These are phyloP conservation scores for Zalophus californianus DNA, from an alignment of 2,797 vertebrate genomes.

Conservation along the genomic window DNA sequence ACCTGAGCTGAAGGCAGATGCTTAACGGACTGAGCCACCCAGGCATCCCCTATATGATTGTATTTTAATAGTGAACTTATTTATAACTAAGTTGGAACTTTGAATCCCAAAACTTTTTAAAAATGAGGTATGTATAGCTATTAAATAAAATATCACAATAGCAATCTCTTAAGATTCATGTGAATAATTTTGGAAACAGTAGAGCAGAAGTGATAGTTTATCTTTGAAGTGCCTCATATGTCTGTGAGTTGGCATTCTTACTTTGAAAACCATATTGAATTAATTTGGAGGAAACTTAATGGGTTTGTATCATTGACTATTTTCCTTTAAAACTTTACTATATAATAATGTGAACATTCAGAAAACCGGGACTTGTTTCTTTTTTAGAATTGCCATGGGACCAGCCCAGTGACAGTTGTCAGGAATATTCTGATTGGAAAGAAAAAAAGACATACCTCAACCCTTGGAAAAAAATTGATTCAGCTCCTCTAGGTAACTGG, in stretches of 20 bases:
- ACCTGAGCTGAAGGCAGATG: neutral
- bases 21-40: neutral
- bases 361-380: constrained; percentile 1
- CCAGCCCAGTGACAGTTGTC: constrained; percentile 95
- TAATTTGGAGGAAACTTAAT: constrained; percentile 23
- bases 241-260: constrained; percentile 23
- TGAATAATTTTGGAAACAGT: neutral
- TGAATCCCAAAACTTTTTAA: neutral
- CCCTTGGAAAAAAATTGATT: constrained; percentile 98
- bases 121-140: neutral
- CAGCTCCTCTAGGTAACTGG: constrained; percentile 92
- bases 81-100: constrained; percentile 40
- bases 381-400: constrained; percentile 96
- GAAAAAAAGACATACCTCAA: constrained; percentile 95
- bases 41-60: neutral
- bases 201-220: neutral
- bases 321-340: constrained; percentile 5
- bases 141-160: neutral
- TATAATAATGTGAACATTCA: neutral
- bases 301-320: neutral
- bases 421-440: constrained; percentile 97
- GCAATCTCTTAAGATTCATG: neutral
- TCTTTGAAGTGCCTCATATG: neutral
- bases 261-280: constrained; percentile 28
- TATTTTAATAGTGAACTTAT: constrained; percentile 5